These are phyloP conservation scores for Cloeon dipterum DNA, from an alignment of 2,888 invertebrate species.

Conservation along the genomic window DNA sequence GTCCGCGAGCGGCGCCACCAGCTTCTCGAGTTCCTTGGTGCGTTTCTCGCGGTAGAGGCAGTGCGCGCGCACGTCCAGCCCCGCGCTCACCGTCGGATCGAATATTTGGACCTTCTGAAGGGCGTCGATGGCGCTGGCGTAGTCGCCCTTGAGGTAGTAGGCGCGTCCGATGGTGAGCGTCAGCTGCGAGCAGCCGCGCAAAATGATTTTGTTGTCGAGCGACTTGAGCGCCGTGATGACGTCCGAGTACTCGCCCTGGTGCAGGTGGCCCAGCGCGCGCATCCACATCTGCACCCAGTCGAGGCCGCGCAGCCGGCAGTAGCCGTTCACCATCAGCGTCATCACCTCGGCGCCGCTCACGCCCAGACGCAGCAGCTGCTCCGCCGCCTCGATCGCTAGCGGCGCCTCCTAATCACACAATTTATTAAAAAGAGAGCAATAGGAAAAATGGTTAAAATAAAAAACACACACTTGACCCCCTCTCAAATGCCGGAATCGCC, in stretches of 20 bases:
- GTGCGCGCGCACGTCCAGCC: slow-evolving; percentile 40
- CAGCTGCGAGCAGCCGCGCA: slow-evolving; percentile 42
- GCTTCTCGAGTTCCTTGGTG: slow-evolving; percentile 32
- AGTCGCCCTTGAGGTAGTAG: slow-evolving; percentile 46
- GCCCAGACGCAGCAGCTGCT: slow-evolving; percentile 44
- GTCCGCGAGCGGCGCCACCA: slow-evolving; percentile 23
- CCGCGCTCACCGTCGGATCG: slow-evolving; percentile 28
- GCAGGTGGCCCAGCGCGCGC: slow-evolving; percentile 28
- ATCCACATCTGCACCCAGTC: slow-evolving; percentile 26
- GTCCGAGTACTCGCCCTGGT: slow-evolving; percentile 38
- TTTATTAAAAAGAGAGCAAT: background rate
- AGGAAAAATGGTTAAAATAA: background rate
- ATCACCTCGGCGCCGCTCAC: slow-evolving; percentile 51
- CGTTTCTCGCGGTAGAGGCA: slow-evolving; percentile 33
- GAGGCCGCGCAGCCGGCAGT: slow-evolving; percentile 17
- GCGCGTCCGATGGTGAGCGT: slow-evolving; percentile 47
- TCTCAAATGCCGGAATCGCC: no score
- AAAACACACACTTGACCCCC: background rate
- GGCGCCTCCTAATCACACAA: slow-evolving; percentile 31
- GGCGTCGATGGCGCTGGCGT: slow-evolving; percentile 32
- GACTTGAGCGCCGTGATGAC: slow-evolving; percentile 40
- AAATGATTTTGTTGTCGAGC: slow-evolving; percentile 35
- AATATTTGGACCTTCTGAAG: slow-evolving; percentile 24
- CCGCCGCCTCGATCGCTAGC: slow-evolving; percentile 48
- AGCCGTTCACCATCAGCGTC: slow-evolving; percentile 38